Evolutionary conservation across 2,113 vertebrate genomes (phyloP), one percentile per base, ranked within the genome.

Genomic region (Pachycephala philippinensis): DNA sequence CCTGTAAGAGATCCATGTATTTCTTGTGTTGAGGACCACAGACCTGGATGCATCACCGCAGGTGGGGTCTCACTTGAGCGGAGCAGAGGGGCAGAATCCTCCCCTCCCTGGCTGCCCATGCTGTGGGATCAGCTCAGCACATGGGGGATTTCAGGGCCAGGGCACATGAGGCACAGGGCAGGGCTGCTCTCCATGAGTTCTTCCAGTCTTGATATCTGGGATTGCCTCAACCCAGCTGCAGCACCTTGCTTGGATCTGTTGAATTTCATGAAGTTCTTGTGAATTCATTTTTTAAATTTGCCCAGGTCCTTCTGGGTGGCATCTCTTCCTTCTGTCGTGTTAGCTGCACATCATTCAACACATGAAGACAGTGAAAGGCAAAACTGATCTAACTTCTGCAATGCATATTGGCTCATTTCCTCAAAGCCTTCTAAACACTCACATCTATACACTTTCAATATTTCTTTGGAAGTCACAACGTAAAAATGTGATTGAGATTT

Each of bases 91-190:
- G 17, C 59, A 60, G 28, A 20, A 53, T 68, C 3, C 7, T 3
- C 11, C 7, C 10, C 4, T 33, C 13, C 16, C n/a, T 30, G 45
- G 20, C 27, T 66, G 26, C 15, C 50, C 11, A 1, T 17, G 9
- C 19, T 45, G 45, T 8, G 18, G 27, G 14, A 44, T 52, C 45
- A 60, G 33, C 37, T 33, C 45, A 52, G 33, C 21, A 37, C 21
- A 15, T 0, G 1, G 7, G 21, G 9, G 6, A 19, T 59, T 65
- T 57, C 76, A 57, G 21, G 17, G 15, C 4, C 9, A 7, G 37
- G 10, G 22, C 18, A 9, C 16, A 30, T 16, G 22, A 7, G n/a
- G 15, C 33, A 57, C 33, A 24, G 22, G 22, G 19, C n/a, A 70
- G 47, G 23, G 24, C 65, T 47, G 16, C 9, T 63, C 12, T 39